phyloP scores from a whole-genome alignment of 2,797 vertebrate genomes.

The Rhodeus uyekii region DNA sequence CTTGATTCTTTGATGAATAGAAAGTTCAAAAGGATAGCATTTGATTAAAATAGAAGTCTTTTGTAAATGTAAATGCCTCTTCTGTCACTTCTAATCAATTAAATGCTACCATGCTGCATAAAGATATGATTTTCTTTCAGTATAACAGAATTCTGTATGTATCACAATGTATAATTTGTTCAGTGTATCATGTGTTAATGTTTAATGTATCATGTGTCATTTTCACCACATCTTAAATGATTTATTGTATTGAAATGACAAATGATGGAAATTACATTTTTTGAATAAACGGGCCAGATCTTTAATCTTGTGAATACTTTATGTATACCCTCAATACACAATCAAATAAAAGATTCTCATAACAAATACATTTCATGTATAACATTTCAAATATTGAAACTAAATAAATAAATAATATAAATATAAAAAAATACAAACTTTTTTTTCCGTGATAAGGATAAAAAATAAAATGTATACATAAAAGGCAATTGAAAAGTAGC shows the following conservation, averaged over 20 bases:
- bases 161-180: too few species aligned
- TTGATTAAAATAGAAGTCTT: too few species aligned
- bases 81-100: too few species aligned
- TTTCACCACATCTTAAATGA: not conserved
- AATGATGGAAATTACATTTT: not conserved
- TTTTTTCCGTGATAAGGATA: not conserved
- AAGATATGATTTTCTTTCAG: not conserved
- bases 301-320: not conserved
- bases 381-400: too few species aligned
- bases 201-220: too few species aligned
- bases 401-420: not conserved
- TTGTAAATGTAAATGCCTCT: not conserved
- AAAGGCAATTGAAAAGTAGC: not conserved
- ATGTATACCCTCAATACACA: not conserved
- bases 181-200: too few species aligned
- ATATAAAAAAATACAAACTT: not conserved
- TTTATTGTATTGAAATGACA: not conserved
- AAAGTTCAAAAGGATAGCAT: too few species aligned
- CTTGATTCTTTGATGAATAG: too few species aligned
- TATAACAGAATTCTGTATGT: not conserved
- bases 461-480: not conserved
- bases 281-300: not conserved
- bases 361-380: too few species aligned
- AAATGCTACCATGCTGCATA: not conserved
- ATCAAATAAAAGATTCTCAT: not conserved